Evolutionary conservation across 2,797 vertebrate genomes (phyloP).

Genomic region (Florisuga fusca): DNA sequence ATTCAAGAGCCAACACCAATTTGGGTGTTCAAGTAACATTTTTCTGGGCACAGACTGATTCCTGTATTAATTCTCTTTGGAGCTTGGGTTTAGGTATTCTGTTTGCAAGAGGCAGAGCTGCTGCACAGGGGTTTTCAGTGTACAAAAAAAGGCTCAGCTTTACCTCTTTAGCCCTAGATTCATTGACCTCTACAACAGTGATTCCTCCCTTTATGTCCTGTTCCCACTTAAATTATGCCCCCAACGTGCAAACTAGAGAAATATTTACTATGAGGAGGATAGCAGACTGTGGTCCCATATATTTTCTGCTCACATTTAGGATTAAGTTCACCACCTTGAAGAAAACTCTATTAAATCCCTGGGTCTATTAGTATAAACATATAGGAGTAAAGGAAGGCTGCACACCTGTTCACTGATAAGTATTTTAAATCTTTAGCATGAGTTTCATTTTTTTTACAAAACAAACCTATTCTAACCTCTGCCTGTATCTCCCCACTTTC

Average conservation of each 20-base stretch:
- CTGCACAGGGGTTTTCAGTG: accelerated
- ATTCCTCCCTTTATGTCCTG: background rate
- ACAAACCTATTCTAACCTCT: background rate
- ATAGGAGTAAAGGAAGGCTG: background rate
- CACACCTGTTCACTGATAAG: background rate
- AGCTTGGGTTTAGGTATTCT: background rate
- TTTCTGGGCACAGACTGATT: background rate
- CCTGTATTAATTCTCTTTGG: background rate
- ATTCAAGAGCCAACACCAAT: background rate
- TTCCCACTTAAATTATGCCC: background rate
- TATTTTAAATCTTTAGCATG: background rate
- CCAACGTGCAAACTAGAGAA: background rate
- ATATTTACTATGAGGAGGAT: background rate
- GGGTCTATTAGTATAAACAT: background rate
- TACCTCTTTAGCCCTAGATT: background rate
- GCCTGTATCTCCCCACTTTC: background rate
- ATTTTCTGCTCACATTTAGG: background rate
- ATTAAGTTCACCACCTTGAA: background rate
- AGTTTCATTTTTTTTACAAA: background rate
- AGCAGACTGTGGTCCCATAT: background rate
- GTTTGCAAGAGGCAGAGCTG: background rate
- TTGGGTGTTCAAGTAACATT: background rate
- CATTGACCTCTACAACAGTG: accelerated
- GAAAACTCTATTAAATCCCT: background rate
- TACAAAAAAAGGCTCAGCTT: background rate